A percentile compares a stretch with the other conserved stretches of the same genome.
phyloP scores from a whole-genome alignment of 2,888 invertebrate genomes.

The Melieria omissa region DNA sequence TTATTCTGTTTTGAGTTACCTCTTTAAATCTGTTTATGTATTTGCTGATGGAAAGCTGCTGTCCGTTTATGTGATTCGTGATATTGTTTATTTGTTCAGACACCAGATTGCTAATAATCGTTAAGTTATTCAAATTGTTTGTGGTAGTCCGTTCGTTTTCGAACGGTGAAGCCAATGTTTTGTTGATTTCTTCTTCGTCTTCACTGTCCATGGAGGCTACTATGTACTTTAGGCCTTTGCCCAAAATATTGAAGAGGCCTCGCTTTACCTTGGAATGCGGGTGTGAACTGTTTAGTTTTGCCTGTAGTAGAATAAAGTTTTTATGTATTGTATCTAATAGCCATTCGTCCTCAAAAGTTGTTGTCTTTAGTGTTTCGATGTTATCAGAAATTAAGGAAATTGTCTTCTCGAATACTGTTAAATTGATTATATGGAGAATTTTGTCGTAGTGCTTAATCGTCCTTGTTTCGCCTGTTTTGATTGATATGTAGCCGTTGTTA shows the following conservation, averaged over 20 bases:
- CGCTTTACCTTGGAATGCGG: conserved; percentile 4
- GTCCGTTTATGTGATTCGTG: not conserved
- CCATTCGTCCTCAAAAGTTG: conserved; percentile 3
- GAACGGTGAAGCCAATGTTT: conserved; percentile 6
- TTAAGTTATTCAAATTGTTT: conserved; percentile 6
- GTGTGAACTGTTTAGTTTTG: not conserved
- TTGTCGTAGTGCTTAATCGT: conserved; percentile 8
- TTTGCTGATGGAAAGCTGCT: not conserved
- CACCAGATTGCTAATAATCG: not conserved
- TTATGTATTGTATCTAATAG: conserved; percentile 5
- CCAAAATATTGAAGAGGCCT: conserved; percentile 1
- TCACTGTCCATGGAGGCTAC: conserved; percentile 31
- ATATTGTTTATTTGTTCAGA: conserved; percentile 10
- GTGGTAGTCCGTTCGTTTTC: not conserved
- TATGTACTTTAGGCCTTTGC: conserved; percentile 24
- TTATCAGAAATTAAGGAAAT: conserved; percentile 5
- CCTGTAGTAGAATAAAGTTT: conserved; percentile 17
- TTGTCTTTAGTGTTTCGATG: conserved; percentile 10
- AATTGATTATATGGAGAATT: conserved; percentile 1
- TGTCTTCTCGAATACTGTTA: not conserved
- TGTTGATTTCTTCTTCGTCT: conserved; percentile 28
- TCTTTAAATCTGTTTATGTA: conserved; percentile 8
- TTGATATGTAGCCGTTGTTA: conserved; percentile 20
- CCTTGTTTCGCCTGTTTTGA: not conserved
- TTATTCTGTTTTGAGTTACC: not conserved